Percentiles rank a stretch among this genome's conserved stretches.
Evolutionary conservation across 2,113 vertebrate genomes (phyloP).

Genomic region (Noturus placidus): DNA sequence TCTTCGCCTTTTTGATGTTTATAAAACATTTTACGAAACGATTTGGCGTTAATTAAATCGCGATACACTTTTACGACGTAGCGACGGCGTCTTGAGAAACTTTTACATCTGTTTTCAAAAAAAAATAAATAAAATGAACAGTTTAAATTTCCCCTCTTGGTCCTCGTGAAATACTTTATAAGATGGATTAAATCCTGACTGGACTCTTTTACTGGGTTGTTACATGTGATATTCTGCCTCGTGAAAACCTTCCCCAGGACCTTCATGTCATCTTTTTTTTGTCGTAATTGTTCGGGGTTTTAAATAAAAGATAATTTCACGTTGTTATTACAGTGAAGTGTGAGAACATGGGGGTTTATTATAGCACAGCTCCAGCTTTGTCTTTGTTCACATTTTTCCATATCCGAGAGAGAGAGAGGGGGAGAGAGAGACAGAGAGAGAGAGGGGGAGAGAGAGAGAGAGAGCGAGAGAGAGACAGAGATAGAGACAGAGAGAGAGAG

Average conservation of each 20-base stretch:
- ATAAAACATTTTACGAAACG: too few species aligned
- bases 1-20: too few species aligned
- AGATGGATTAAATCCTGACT: neutral
- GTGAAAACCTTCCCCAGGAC: neutral
- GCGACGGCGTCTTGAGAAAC: neutral
- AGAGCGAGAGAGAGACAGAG: too few species aligned
- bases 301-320: neutral
- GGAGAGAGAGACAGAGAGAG: neutral
- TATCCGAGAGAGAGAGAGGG: neutral
- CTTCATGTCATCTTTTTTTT: neutral
- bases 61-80: neutral
- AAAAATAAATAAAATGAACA: neutral
- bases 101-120: neutral
- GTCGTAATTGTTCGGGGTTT: neutral
- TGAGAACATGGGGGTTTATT: neutral
- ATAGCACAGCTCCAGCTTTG: neutral
- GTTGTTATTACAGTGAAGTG: neutral
- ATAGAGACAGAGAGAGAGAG: too few species aligned
- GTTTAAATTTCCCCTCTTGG: neutral
- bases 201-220: neutral
- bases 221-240: neutral
- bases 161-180: neutral
- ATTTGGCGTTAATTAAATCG: neutral
- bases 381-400: constrained; percentile 5
- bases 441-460: neutral